A percentile compares a stretch with the other conserved stretches of the same genome.
Evolutionary conservation across 2,797 vertebrate species (phyloP).

Genomic region (Mareca penelope): DNA sequence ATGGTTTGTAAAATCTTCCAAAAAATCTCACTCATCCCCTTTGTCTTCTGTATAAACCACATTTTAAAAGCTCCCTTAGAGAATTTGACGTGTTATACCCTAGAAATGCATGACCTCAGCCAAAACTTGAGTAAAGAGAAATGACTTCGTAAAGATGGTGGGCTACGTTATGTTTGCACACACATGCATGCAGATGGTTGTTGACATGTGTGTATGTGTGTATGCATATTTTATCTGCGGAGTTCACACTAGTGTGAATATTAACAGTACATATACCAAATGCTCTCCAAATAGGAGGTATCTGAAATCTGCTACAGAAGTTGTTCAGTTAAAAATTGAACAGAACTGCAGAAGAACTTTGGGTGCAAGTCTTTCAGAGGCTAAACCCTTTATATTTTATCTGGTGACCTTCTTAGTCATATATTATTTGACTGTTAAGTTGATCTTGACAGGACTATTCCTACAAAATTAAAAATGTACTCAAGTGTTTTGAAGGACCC

Average conservation of each 20-base stretch:
- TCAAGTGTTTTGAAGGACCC: not conserved
- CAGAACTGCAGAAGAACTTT: not conserved
- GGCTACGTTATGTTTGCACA: not conserved
- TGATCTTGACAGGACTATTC: not conserved
- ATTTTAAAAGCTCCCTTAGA: not conserved
- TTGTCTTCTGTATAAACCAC: not conserved
- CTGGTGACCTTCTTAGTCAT: not conserved
- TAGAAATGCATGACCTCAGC: not conserved
- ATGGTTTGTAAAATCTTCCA: not conserved
- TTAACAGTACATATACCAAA: not conserved
- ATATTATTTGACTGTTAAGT: not conserved
- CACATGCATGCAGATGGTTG: not conserved
- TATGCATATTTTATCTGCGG: not conserved
- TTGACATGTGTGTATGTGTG: not conserved
- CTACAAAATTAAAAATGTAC: not conserved
- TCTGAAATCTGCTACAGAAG: not conserved
- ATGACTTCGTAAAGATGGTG: not conserved
- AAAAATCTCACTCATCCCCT: not conserved
- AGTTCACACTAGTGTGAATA: not conserved
- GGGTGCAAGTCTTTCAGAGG: not conserved
- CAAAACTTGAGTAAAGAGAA: not conserved
- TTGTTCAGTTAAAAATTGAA: not conserved
- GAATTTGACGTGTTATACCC: not conserved
- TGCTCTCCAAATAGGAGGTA: not conserved
- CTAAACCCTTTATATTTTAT: not conserved